Conservation (phyloP, 1,140 invertebrate genomes). For the Habropoda laboriosa region DNA sequence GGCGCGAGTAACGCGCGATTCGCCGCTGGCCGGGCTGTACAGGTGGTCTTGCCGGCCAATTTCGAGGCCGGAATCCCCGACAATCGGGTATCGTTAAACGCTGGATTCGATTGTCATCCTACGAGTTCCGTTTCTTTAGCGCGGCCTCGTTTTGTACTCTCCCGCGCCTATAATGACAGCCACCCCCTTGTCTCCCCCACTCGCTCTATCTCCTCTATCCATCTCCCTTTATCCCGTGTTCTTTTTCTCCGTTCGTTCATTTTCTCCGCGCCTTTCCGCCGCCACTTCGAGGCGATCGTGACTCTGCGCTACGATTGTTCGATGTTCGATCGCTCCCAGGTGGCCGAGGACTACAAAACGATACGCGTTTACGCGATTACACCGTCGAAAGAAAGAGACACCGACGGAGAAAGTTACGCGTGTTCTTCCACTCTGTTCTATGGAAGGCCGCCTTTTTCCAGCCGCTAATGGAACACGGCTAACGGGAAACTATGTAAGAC, state of each 20-base stretch:
- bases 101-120: conserved; percentile 34
- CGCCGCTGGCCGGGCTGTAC: conserved; percentile 6
- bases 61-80: conserved; percentile 36
- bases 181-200: neutral
- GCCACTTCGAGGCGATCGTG: conserved; percentile 65
- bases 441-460: neutral
- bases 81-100: conserved; percentile 63
- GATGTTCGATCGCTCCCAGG: conserved; percentile 63
- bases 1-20: conserved; percentile 1
- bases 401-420: conserved; percentile 25
- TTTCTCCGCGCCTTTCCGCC: conserved; percentile 40
- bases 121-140: conserved; percentile 54
- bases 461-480: conserved; percentile 7
- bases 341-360: conserved; percentile 63
- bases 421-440: neutral
- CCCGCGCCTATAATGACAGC: conserved; percentile 49
- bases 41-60: conserved; percentile 56
- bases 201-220: neutral
- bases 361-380: conserved; percentile 62
- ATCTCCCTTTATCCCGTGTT: neutral
- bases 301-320: conserved; percentile 71
- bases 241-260: conserved; percentile 34
- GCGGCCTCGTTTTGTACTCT: conserved; percentile 53
- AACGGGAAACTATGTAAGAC: no score
- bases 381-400: conserved; percentile 20